These are phyloP conservation scores for Morpho deidamia DNA, from an alignment of 2,888 invertebrate genomes.

Conservation along the genomic window DNA sequence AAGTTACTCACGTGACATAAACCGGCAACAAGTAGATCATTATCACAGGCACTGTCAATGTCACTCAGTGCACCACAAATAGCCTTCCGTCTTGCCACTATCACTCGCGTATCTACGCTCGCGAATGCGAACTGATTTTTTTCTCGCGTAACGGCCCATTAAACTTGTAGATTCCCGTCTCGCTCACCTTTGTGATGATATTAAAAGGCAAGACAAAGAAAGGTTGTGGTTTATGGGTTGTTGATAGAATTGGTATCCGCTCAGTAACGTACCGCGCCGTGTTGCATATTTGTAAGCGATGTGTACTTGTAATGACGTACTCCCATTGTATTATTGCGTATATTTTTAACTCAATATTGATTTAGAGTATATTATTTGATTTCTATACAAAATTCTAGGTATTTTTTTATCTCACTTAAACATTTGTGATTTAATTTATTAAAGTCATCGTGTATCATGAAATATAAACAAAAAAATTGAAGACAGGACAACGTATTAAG, in stretches of 20 bases:
- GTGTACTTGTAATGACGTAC: slow-evolving; percentile 55
- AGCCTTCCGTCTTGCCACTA: slow-evolving; percentile 70
- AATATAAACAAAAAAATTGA: too few species aligned
- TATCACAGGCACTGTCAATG: slow-evolving; percentile 16
- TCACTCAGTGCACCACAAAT: slow-evolving; percentile 46
- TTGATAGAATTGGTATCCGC: slow-evolving; percentile 79
- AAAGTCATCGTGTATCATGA: too few species aligned
- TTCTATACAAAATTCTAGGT: too few species aligned
- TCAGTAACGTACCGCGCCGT: slow-evolving; percentile 71
- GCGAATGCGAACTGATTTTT: slow-evolving; percentile 78
- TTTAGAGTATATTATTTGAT: too few species aligned
- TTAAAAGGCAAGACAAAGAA: slow-evolving; percentile 76
- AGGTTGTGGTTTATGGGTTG: slow-evolving; percentile 78
- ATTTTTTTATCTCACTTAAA: too few species aligned
- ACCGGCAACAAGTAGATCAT: slow-evolving; percentile 47
- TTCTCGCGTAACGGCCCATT: slow-evolving; percentile 78
- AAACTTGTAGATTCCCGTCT: slow-evolving; percentile 77
- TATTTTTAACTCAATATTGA: neutral
- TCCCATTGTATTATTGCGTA: neutral
- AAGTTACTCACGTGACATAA: slow-evolving; percentile 40
- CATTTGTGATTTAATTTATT: too few species aligned
- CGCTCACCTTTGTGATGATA: slow-evolving; percentile 60
- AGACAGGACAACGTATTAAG: too few species aligned
- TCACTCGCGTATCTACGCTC: slow-evolving; percentile 76
- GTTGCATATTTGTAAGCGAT: slow-evolving; percentile 70